These are phyloP conservation scores for Falco rusticolus DNA, from an alignment of 2,797 vertebrate genomes.

Conservation along the genomic window DNA sequence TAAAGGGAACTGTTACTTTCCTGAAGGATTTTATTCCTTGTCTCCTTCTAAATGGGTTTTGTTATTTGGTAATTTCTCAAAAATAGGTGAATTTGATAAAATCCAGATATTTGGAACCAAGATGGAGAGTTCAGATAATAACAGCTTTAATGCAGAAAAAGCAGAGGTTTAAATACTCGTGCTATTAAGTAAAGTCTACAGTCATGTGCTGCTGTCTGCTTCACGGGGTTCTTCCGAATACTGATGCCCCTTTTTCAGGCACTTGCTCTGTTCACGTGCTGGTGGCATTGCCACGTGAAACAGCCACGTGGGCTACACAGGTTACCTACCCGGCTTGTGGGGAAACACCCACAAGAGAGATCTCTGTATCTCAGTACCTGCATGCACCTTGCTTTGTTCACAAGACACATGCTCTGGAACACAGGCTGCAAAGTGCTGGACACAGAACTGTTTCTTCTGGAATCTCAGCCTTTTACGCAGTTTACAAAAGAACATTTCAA, in stretches of 20 bases:
- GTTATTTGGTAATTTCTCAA: constrained; percentile 41
- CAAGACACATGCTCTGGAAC: not conserved
- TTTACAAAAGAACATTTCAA: not conserved
- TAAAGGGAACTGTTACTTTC: constrained; percentile 44
- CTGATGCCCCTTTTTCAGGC: not conserved
- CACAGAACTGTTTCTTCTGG: not conserved
- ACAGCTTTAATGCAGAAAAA: constrained; percentile 27
- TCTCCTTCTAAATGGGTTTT: constrained; percentile 32
- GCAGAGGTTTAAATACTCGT: not conserved
- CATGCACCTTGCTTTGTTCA: not conserved
- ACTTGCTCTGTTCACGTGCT: not conserved
- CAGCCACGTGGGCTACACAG: fast-evolving
- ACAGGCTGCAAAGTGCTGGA: not conserved
- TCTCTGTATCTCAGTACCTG: not conserved
- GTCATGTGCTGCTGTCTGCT: not conserved
- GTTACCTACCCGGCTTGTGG: not conserved
- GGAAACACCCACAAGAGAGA: not conserved
- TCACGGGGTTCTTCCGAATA: not conserved
- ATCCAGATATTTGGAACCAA: constrained; percentile 61
- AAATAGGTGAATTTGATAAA: constrained; percentile 61
- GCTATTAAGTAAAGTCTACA: not conserved
- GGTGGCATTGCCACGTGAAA: not conserved
- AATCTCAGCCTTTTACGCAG: not conserved
- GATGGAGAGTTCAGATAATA: constrained; percentile 19
- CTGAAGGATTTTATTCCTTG: constrained; percentile 40